Percentiles rank a stretch among this genome's conserved stretches.
phyloP scores from a whole-genome alignment of 2,113 vertebrate genomes.

The Brachyhypopomus occidentalis region DNA sequence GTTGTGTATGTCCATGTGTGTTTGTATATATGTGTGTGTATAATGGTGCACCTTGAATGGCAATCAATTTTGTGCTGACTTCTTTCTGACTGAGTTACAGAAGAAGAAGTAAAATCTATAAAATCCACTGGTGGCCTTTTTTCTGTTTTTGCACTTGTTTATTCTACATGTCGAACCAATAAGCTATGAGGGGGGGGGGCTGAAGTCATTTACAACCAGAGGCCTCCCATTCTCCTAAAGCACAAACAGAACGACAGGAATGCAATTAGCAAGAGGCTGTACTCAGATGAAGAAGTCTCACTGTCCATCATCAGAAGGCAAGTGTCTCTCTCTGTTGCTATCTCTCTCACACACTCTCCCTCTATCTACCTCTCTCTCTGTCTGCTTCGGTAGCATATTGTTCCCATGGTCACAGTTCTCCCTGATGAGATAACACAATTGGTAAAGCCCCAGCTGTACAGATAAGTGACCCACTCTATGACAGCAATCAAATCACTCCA shows the following conservation, averaged over 20 bases:
- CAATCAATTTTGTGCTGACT: slow-evolving; percentile 61
- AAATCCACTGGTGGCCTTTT: slow-evolving; percentile 51
- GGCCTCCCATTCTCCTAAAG: neutral
- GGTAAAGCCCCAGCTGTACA: neutral
- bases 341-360: slow-evolving; percentile 15
- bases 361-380: neutral
- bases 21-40: neutral
- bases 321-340: neutral
- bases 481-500: slow-evolving; percentile 12
- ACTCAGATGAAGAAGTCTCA: too few relatives aligned
- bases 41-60: slow-evolving; percentile 51
- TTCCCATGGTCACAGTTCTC: neutral
- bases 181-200: slow-evolving; percentile 2
- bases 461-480: slow-evolving; percentile 10
- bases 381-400: neutral
- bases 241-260: neutral
- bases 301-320: too few relatives aligned
- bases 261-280: too few relatives aligned
- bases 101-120: slow-evolving; percentile 53
- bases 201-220: slow-evolving; percentile 13
- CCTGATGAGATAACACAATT: slow-evolving; percentile 11
- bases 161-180: slow-evolving; percentile 12
- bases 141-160: slow-evolving; percentile 44
- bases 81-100: slow-evolving; percentile 47
- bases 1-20: neutral